Evolutionary conservation across 2,888 invertebrate genomes (phyloP), one percentile per base, ranked within the genome.

Genomic region (Trachelus tabidus): DNA sequence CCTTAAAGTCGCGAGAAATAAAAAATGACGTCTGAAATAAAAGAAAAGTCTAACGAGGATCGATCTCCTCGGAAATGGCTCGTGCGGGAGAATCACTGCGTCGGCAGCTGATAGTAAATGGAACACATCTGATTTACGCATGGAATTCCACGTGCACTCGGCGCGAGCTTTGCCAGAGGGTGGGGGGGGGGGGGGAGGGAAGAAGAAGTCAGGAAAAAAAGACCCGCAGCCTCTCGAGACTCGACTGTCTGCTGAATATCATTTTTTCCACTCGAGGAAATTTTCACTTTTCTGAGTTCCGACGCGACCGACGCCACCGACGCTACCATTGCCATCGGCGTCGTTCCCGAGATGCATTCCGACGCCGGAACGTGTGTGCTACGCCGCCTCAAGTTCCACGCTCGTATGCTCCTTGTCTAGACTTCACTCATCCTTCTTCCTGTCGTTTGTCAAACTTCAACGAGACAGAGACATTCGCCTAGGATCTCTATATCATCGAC

Each of bases 231-330:
- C 78, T 76, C 80, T 69, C 77, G 82, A 76, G 85, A 56, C 56
- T 56, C 56, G 56, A 77, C 80, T 81, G 83, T 77, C 83, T 83
- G 85, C 85, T 85, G 85, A 86, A 86, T 85, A 86, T 85, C 85
- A 86, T 86, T 85, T 85, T 85, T 85, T 86, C 86, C 85, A 81
- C 85, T 86, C 86, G 85, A 85, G 79, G 78, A 85, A 81, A 85
- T 85, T 83, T 86, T 85, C 86, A 83, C 86, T 85, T 86, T 85
- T 85, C 56, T 81, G 79, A 78, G 81, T 76, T 75, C 73, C 77
- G 73, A 35, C 81, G 81, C n/a, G 73, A 82, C 79, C 82, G 80
- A 73, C 81, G 77, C 69, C 76, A 68, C 56, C 74, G 71, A 76
- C 56, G 56, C 56, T 56, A 56, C 56, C 56, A 56, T 23, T 23